Base-by-base conservation (phyloP, 1,140 invertebrate species). In the Palaemon carinicauda region DNA sequence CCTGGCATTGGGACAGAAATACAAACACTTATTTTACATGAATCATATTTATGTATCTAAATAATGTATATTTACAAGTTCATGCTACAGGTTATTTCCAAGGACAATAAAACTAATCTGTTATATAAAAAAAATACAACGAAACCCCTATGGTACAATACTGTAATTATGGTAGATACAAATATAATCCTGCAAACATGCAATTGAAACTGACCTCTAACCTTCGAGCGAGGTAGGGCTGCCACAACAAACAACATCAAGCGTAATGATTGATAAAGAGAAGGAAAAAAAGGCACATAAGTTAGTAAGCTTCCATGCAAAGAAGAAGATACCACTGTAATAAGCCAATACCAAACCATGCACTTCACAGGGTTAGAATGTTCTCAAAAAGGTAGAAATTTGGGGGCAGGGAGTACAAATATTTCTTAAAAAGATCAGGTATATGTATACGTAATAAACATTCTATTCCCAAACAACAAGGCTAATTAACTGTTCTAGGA, bases 1-100 rank as follows among this genome's bases (percentile, higher is more conserved):
- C 96, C 96, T 97, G 93, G 79, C 91, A 65, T 52, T 90, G 90
- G 91, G 91, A 69, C 89, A 91, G 91, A 89, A 91, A 50, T 12
- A 41, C 41, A 24, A 21, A 9, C 14, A 31, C 27, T 24, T 19
- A 29, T 33, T 1, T 71, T 29, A 71, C 56, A 41, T 41, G 12
- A 1, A n/a, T n/a, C n/a, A n/a, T n/a, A 41, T 41, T 12, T 41
- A 41, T 41, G 12, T 41, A 41, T 41, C 41, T 41, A 51, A 19
- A 75, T 21, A 24, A 75, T 75, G n/a, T 33, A 50, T n/a, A 51
- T 50, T 19, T 31, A 50, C n/a, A 50, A 21, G n/a, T 41, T 75
- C 73, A 75, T 75, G 73, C 73, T 29, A 75, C 33, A 75, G 73
- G 33, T 75, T 51, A 75, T 50, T 17, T 51, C n/a, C 24, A 75